These are phyloP conservation scores for Danaus chrysippus DNA, from an alignment of 2,888 invertebrate genomes.

Conservation along the genomic window DNA sequence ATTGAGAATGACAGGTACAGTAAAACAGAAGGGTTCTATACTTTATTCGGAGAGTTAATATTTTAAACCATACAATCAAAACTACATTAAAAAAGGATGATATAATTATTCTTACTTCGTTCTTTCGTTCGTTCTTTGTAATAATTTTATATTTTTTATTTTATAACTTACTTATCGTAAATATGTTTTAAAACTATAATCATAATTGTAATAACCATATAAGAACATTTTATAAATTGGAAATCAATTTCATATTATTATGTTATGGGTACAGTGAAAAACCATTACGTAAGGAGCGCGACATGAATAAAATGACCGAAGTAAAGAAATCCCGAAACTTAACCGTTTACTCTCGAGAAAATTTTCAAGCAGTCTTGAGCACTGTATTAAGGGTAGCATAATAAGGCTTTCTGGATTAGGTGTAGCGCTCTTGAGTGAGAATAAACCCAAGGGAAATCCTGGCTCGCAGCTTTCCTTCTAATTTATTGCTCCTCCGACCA, in stretches of 20 bases:
- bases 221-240: no score
- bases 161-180: not conserved
- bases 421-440: conserved; percentile 77
- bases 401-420: conserved; percentile 79
- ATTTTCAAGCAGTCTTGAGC: conserved; percentile 78
- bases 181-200: no score
- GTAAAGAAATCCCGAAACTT: conserved; percentile 49
- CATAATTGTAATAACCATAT: no score
- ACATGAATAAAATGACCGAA: conserved; percentile 27
- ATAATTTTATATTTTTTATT: not conserved
- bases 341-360: conserved; percentile 68
- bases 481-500: conserved; percentile 75
- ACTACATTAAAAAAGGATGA: not conserved
- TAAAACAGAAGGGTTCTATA: not conserved
- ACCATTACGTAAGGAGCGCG: conserved; percentile 3
- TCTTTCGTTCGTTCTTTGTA: not conserved
- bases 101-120: not conserved
- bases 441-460: conserved; percentile 78
- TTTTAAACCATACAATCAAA: not conserved
- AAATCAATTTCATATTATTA: not conserved
- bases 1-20: conserved; percentile 18
- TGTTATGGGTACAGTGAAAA: not conserved
- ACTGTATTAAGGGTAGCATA: conserved; percentile 77
- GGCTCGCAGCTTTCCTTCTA: conserved; percentile 75
- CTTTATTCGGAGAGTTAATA: no score